Evolutionary conservation across 1,140 invertebrate genomes (phyloP), one percentile per base, ranked within the genome.

Genomic region (Trissolcus basalis): DNA sequence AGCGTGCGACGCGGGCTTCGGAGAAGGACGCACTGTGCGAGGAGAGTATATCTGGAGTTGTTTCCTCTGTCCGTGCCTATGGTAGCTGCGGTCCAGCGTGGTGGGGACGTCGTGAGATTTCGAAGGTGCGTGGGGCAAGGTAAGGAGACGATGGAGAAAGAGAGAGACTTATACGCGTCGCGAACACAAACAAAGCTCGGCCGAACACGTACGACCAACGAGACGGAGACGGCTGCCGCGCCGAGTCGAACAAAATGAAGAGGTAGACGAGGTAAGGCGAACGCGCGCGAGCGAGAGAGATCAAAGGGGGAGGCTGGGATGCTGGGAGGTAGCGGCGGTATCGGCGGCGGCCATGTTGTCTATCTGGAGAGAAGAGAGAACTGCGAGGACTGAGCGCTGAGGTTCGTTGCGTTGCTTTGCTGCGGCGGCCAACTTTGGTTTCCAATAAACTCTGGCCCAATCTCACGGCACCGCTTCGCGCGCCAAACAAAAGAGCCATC

Each of bases 321-420:
- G 86, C 85, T 86, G 86, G 83, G 83, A 85, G 84, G 85, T 79
- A 81, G 77, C 82, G 84, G 86, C 86, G 77, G 73, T 73, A 80
- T 79, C 63, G 68, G 48, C 79, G 82, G 79, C 82, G 84, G 86
- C 87, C 87, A 88, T 87, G 86, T 88, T 88, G 85, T 85, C 81
- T 84, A 83, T 86, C 81, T 74, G 81, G 77, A 84, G 85, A 85
- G 86, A 86, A 85, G 85, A 85, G 84, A 87, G 85, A 87, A 85
- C 84, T 85, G 78, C 80, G 83, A 83, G 85, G 82, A 81, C 79
- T 79, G 84, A 85, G 85, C 82, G 82, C 82, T 80, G 84, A 85
- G 81, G 80, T 86, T 85, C 82, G 85, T n/a, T 83, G 86, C 84
- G 82, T 84, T 84, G 75, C 81, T 83, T 72, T 84, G 83, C 80